These are phyloP conservation scores for Panopea generosa DNA, from an alignment of 2,888 invertebrate species.

Conservation along the genomic window DNA sequence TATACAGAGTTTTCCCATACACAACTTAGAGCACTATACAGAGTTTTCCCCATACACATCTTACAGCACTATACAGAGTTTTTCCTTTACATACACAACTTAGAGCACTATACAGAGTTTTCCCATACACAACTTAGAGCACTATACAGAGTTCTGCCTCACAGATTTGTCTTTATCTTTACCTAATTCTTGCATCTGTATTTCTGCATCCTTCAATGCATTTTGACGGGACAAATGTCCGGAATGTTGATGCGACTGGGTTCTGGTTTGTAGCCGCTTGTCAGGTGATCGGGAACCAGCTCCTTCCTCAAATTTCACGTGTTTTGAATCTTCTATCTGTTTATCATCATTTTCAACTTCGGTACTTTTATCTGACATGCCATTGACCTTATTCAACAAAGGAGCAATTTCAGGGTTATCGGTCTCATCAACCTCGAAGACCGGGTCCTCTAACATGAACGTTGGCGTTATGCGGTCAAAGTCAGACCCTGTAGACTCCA, in stretches of 20 bases:
- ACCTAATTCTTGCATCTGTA: slow-evolving; percentile 27
- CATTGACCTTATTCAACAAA: slow-evolving; percentile 23
- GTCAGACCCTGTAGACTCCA: slow-evolving; percentile 2
- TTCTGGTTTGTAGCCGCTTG: slow-evolving; percentile 12
- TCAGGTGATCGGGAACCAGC: slow-evolving; percentile 5
- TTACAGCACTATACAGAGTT: no score
- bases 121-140: no score
- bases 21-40: no score
- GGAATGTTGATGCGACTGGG: slow-evolving; percentile 14
- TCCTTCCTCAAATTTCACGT: slow-evolving; percentile 23
- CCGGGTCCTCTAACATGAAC: slow-evolving; percentile 31
- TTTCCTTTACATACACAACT: no score
- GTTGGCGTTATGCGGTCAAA: slow-evolving; percentile 6
- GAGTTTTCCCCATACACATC: no score
- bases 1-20: no score
- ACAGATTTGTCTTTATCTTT: slow-evolving; percentile 9
- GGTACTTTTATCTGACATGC: neutral
- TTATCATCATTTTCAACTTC: neutral
- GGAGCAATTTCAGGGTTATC: slow-evolving; percentile 6
- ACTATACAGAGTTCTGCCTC: slow-evolving; percentile 41
- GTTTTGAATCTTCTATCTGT: slow-evolving; percentile 7
- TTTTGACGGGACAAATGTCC: slow-evolving; percentile 46
- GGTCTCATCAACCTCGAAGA: slow-evolving; percentile 32
- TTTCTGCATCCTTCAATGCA: slow-evolving; percentile 39
- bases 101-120: no score